Base-by-base conservation (phyloP, 2,797 vertebrate genomes). In the Xyrichtys novacula region DNA sequence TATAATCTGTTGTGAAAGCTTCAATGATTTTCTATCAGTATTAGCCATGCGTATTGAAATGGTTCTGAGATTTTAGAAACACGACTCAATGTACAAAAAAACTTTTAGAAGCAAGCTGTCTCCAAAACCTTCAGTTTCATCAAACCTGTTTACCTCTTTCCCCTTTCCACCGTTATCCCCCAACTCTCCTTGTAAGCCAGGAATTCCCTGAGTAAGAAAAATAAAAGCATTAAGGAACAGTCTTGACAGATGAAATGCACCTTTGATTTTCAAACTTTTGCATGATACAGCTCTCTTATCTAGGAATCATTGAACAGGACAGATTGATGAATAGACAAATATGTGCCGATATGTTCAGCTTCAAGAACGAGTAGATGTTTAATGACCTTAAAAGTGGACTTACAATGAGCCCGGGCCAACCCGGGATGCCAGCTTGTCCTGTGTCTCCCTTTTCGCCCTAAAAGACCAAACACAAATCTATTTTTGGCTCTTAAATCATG, bases 391-490 rank as follows among this genome's bases (percentile, higher is more conserved):
- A 46, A 54, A 54, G 68, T 23, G 0, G 69, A 94, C 96, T 94
- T 89, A 97, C 96, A 0, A 95, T 94, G 64, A 84, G 79, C 23
- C 96, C 96, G 0, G 93, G 85, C 79, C 95, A 95, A 8, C 96
- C 96, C 2, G 64, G 70, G 0, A 89, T 83, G 19, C 96, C 96
- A 4, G 29, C 31, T 8, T 54, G 67, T 60, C 96, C 96, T 1
- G 48, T 9, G 3, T 83, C 86, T 62, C 96, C 96, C 10, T 81
- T 92, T 14, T 59, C 54, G 17, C 96, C 96, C 96, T 97, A 73
- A 74, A 72, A 3, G 19, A 38, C 14, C 66, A 71, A 65, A 82
- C 25, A 75, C 46, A 78, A 14, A 47, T 31, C 3, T 49, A 26
- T 19, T 34, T 23, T 76, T 58, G 22, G 16, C 16, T 63, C 32